Base-by-base conservation (phyloP, 2,888 invertebrate species). In the Agelastica alni region DNA sequence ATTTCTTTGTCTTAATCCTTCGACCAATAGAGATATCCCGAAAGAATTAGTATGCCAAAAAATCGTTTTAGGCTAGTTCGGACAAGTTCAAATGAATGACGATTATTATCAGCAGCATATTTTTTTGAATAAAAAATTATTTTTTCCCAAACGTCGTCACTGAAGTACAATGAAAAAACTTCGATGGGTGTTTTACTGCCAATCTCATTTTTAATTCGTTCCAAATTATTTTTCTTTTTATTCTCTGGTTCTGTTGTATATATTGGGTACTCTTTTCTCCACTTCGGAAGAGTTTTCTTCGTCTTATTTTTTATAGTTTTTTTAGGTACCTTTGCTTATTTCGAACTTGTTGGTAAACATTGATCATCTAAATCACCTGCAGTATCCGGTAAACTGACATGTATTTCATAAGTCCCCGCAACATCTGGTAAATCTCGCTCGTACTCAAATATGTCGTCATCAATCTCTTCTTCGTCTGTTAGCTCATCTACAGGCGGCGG, bases 21-120 rank as follows among this genome's bases (percentile, higher is more conserved):
- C 12, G 37, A 47, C 36, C 47, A 47, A 47, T 47, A 36, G n/a
- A 14, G 32, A 28, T 45, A 31, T 12, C 36, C 6, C 4, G 26
- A 46, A 46, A 46, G 22, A 18, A 46, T 31, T 22, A 46, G 22
- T 34, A 34, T 46, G 32, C 36, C 46, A 22, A 26, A 48, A 48
- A 48, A 37, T 14, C 39, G 26, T 20, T 37, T 26, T 36, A 48
- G 18, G 18, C n/a, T 48, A 36, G 48, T 36, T 36, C 13, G 22
- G 18, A 3, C 36, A 9, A 48, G 16, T 28, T 16, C 39, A 39
- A 48, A 39, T 22, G 48, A 37, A 39, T 48, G 48, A 5, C 39
- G 28, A 28, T 48, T 48, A 48, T 48, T 22, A 42, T 42, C 44
- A 44, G n/a, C 16, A 10, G 31, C 44, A 44, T 44, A 44, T 31